phyloP scores from a whole-genome alignment of 2,113 vertebrate genomes.

The Gobiocypris rarus region DNA sequence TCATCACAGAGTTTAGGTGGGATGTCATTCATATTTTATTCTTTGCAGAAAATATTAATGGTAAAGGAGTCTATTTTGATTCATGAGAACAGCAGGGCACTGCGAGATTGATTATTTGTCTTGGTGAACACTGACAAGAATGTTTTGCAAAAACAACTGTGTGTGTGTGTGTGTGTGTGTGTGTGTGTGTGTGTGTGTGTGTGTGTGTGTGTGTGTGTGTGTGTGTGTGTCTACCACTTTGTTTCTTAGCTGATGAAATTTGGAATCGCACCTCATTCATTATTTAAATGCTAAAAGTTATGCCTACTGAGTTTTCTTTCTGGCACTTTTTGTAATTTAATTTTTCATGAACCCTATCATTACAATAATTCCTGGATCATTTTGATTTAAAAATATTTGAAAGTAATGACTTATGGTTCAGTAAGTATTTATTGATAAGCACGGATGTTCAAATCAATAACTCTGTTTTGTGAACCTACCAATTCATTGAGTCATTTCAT shows the following conservation, averaged over 20 bases:
- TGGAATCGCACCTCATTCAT: neutral
- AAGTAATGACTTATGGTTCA: neutral
- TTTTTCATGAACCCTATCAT: neutral
- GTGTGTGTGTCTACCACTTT: neutral
- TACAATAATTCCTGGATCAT: neutral
- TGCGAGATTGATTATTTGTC: constrained; percentile 24
- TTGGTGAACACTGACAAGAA: constrained; percentile 22
- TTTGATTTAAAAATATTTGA: neutral
- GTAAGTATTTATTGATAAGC: neutral
- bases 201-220: neutral
- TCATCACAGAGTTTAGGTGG: constrained; percentile 17
- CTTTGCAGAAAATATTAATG: constrained; percentile 11
- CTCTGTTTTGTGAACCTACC: neutral
- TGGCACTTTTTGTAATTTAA: neutral
- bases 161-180: neutral
- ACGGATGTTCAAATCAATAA: neutral
- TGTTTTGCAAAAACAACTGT: neutral
- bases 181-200: neutral
- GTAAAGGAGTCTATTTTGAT: neutral
- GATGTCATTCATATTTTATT: constrained; percentile 33
- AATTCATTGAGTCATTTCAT: neutral
- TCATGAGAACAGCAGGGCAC: constrained; percentile 25
- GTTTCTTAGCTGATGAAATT: constrained; percentile 15
- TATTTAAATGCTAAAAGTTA: neutral
- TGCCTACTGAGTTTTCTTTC: neutral